Evolutionary conservation across 2,113 vertebrate genomes (phyloP).

Genomic region (Sylvietta virens): DNA sequence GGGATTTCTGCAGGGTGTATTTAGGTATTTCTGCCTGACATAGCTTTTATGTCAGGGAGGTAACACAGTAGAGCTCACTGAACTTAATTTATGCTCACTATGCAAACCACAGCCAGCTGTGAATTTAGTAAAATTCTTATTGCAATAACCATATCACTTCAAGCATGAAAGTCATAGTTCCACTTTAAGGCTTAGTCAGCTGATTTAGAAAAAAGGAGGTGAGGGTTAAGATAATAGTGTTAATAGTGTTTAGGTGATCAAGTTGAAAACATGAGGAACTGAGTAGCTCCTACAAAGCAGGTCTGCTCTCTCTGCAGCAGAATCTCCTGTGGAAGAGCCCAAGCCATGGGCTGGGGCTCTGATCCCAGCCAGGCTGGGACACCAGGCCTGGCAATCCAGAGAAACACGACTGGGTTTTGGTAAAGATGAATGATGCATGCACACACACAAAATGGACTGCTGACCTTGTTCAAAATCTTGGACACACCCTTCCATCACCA

Average conservation of each 20-base stretch:
- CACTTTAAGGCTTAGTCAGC: not conserved
- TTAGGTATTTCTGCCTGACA: not conserved
- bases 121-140: not conserved
- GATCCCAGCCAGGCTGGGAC: not conserved
- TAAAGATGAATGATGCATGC: not conserved
- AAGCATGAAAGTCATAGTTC: not conserved
- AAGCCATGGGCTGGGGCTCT: not conserved
- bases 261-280: not conserved
- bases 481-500: not conserved
- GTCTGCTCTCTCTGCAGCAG: not conserved
- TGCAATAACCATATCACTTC: not conserved
- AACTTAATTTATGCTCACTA: not conserved
- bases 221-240: not conserved
- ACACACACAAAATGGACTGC: not conserved
- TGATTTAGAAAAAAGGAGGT: not conserved
- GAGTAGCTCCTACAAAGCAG: not conserved
- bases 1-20: not conserved
- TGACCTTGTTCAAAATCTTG: not conserved
- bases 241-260: not conserved
- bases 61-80: not conserved
- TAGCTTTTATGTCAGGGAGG: not conserved
- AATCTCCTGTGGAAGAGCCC: not conserved
- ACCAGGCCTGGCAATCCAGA: not conserved
- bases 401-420: rapidly evolving
- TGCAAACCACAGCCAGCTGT: not conserved